A percentile compares a stretch with the other conserved stretches of the same genome.
Conservation (phyloP, 2,113 vertebrate genomes). For the Oriolus oriolus region DNA sequence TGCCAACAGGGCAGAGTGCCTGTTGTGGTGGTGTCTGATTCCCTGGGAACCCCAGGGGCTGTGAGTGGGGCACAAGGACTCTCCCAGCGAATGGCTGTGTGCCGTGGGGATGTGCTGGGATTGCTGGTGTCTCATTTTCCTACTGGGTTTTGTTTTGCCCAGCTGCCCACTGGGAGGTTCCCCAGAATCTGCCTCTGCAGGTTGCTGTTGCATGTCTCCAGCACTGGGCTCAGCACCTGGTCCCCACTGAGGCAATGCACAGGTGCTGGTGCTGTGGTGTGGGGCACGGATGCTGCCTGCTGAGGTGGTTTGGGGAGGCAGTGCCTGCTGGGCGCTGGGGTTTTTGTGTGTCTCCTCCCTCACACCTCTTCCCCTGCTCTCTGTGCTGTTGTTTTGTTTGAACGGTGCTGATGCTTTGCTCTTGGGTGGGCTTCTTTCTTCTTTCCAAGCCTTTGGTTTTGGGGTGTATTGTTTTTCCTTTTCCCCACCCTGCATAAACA, state of each 20-base stretch:
- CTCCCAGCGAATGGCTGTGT: background rate
- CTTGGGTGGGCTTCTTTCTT: conserved; percentile 54
- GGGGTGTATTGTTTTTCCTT: conserved; percentile 38
- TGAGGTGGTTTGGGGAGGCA: background rate
- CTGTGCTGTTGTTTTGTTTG: conserved; percentile 35
- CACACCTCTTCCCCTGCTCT: background rate
- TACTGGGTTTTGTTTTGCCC: conserved; percentile 4
- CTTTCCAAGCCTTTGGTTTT: conserved; percentile 49
- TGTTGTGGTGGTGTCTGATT: background rate
- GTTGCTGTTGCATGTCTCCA: background rate
- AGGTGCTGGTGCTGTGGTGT: background rate
- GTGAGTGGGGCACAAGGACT: background rate
- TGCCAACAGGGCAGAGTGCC: conserved; percentile 37
- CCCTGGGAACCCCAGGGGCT: background rate
- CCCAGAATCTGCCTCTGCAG: background rate
- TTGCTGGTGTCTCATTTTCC: background rate
- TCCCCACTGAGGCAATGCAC: background rate
- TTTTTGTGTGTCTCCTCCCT: background rate
- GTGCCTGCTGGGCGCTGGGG: background rate
- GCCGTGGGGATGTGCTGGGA: background rate
- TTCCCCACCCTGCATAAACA: conserved; percentile 18
- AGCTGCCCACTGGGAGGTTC: background rate
- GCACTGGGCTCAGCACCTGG: background rate
- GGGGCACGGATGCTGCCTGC: background rate
- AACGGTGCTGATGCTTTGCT: conserved; percentile 18